Base-by-base conservation (phyloP, 2,888 invertebrate species). In the Apotomis betuletana region DNA sequence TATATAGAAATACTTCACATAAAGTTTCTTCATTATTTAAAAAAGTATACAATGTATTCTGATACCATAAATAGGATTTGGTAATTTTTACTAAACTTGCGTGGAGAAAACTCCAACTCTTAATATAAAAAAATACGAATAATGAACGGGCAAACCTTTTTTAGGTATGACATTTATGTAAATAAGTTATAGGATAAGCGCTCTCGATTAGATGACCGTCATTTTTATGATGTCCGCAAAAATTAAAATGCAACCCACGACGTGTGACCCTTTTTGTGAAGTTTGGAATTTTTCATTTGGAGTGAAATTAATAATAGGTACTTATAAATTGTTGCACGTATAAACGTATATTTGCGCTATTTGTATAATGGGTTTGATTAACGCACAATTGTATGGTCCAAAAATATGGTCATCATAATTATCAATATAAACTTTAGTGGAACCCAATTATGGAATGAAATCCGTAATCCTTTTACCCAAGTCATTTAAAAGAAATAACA, bases 211-310 rank as follows among this genome's bases (percentile, higher is more conserved):
- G 60, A 60, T 46, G 60, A 49, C 46, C n/a, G 55, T 49, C 60
- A 44, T 65, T 65, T 65, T 57, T 65, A 55, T 57, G 44, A 46
- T 65, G 65, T 46, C 57, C 46, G 57, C n/a, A 12, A 65, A 62
- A 62, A 67, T 71, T 78, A 55, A 71, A 67, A 78, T 76, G 76
- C 78, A 61, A 46, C 36, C 60, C 75, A 59, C 74, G 74, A 51
- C 27, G 60, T 58, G 67, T 61, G 58, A 74, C 75, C 75, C 76
- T 74, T 76, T 76, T 73, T 44, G 70, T 6, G 52, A 52, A 58
- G 65, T 57, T 57, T 63, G 75, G 75, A 75, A 78, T 78, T 77
- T 78, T 78, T 76, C 74, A 77, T 76, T 75, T 75, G 49, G 13
- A n/a, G 58, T 44, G 27, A 70, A 55, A 67, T 67, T 67, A 58